Base-by-base conservation (phyloP, 2,113 vertebrate genomes). In the Scortum barcoo region DNA sequence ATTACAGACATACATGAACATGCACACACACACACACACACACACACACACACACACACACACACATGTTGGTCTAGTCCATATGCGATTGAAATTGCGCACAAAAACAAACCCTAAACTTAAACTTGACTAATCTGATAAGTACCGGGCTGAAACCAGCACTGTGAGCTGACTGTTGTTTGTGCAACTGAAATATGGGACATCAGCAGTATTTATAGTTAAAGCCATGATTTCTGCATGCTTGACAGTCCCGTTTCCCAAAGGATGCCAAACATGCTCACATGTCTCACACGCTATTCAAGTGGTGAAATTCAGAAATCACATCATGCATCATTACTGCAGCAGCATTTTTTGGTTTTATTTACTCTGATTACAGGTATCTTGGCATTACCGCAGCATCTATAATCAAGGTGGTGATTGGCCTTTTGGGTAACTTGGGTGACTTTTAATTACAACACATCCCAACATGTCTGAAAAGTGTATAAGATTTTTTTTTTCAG, bases 181-280 rank as follows among this genome's bases (percentile, higher is more conserved):
- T 89, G 86, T 86, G 83, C 81, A 92, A 88, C 82, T 90, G 86
- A 88, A 93, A 94, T 91, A 75, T 89, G 75, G 84, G 58, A 86
- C 76, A 78, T 94, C 91, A 84, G 92, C 90, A 86, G 76, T 87
- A 89, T 90, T 89, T 86, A 83, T 78, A 78, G 81, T 86, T 83
- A 83, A 90, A 91, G 75, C 68, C 61, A 46, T 48, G 58, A 67
- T 91, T 86, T 84, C 54, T 86, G 81, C 87, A 61, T 38, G 80
- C 87, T 63, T 86, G 89, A 91, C 92, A 84, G 81, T 80, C 86
- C 80, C 69, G 40, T 81, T 84, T 81, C 87, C 87, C 76, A 61
- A 69, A 86, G 77, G 87, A 88, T 66, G 63, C 65, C 13, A 58
- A 80, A 83, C 54, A 65, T 76, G 53, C 76, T 82, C 50, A 46